A percentile compares a stretch with the other conserved stretches of the same genome.
phyloP scores from a whole-genome alignment of 2,797 vertebrate genomes.

The Tokudaia muenninki region DNA sequence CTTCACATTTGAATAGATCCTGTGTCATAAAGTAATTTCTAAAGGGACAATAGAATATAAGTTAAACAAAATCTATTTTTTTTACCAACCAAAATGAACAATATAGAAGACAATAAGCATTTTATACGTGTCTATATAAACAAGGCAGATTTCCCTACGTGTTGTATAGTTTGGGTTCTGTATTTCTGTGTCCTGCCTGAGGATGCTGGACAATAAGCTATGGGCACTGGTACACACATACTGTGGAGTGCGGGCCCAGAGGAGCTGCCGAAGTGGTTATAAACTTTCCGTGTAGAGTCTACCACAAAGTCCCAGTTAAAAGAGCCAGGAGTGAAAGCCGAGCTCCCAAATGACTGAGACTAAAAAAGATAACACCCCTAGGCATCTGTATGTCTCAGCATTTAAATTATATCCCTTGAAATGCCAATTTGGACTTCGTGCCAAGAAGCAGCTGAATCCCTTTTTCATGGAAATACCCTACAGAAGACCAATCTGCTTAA shows the following conservation, averaged over 20 bases:
- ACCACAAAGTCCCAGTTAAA: slow-evolving; percentile 90
- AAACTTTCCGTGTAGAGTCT: slow-evolving; percentile 87
- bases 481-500: slow-evolving; percentile 90
- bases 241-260: slow-evolving; percentile 20
- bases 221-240: not conserved
- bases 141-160: slow-evolving; percentile 26
- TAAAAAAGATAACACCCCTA: slow-evolving; percentile 90
- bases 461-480: slow-evolving; percentile 88
- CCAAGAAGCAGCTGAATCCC: slow-evolving; percentile 88
- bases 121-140: slow-evolving; percentile 63
- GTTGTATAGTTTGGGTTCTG: slow-evolving; percentile 76
- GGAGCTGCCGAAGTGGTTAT: slow-evolving; percentile 83
- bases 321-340: slow-evolving; percentile 88
- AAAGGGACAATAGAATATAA: not conserved
- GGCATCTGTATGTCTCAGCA: slow-evolving; percentile 90
- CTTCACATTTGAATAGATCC: slow-evolving; percentile 44
- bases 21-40: slow-evolving; percentile 1
- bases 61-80: slow-evolving; percentile 59
- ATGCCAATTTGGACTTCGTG: slow-evolving; percentile 89
- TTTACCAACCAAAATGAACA: slow-evolving; percentile 57
- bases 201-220: slow-evolving; percentile 72
- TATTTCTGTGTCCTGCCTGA: slow-evolving; percentile 78
- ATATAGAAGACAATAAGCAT: slow-evolving; percentile 16
- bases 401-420: slow-evolving; percentile 91
- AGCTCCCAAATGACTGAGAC: slow-evolving; percentile 88